Evolutionary conservation across 1,140 invertebrate genomes (phyloP), one percentile per base, ranked within the genome.

Genomic region (Andrena cerasifolii): DNA sequence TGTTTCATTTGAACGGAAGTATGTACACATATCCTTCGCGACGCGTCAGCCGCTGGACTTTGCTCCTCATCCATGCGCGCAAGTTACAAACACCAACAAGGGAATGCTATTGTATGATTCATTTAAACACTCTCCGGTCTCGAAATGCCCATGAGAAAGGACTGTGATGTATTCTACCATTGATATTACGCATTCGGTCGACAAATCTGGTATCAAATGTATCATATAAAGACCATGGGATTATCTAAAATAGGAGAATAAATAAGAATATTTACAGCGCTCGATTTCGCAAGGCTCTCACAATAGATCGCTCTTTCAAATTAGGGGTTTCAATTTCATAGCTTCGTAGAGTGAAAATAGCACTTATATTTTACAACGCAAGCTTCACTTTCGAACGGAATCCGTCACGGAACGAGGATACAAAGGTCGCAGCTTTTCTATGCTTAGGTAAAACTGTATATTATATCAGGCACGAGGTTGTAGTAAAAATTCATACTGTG

Each of bases 311-410:
- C 65, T 45, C 66, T 65, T 74, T 74, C 18, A 14, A 49, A 28
- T 66, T 61, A 79, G 77, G 77, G 71, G 77, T 66, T 79, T 74
- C 77, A 79, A 79, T 79, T 79, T 78, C 31, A 28, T 74, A 14
- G 26, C 14, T 62, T 24, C 21, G 33, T 53, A 71, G 14, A 40
- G 10, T 36, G 26, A 72, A 36, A 62, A 62, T 47, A 72, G 21
- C 49, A 49, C 21, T 62, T 36, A 36, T 40, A 51, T 33, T 24
- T 24, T 63, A 51, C 40, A 16, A 51, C 10, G 24, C 1, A 12
- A 62, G 12, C 5, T n/a, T 18, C 18, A 28, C 2, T 24, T 47
- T 59, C 61, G 28, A 59, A 47, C 28, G 1, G 33, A 58, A 71
- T 58, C n/a, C 8, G 1, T 58, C 24, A 45, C 4, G 31, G 12